A percentile compares a stretch with the other conserved stretches of the same genome.
Conservation (phyloP, 2,888 invertebrate genomes). For the Eutolmus rufibarbis region DNA sequence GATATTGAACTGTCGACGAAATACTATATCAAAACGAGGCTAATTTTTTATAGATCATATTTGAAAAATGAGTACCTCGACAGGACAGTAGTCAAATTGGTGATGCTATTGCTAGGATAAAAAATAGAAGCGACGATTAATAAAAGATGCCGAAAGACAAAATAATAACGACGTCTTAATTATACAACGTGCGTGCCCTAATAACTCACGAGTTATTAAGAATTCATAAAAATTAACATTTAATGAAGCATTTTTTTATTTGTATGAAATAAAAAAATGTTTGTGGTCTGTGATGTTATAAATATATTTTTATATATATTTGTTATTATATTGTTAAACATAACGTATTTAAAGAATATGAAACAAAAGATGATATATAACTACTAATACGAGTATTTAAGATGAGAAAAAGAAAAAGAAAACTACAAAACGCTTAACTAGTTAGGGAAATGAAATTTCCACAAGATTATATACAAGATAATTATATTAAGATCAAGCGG, state of each 20-base stretch:
- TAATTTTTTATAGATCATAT: constrained; percentile 14
- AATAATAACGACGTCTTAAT: constrained; percentile 28
- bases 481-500: constrained; percentile 22
- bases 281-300: constrained; percentile 55
- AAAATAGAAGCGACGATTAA: neutral
- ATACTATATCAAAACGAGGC: constrained; percentile 25
- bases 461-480: constrained; percentile 23
- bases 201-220: constrained; percentile 38
- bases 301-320: constrained; percentile 56
- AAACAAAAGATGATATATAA: constrained; percentile 43
- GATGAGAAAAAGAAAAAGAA: constrained; percentile 46
- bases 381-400: constrained; percentile 43
- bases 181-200: constrained; percentile 40
- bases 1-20: neutral
- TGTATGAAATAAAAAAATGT: constrained; percentile 50
- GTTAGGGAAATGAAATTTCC: constrained; percentile 38
- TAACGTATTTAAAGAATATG: constrained; percentile 47
- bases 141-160: neutral
- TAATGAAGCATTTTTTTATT: constrained; percentile 42
- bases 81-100: neutral
- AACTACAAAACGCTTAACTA: constrained; percentile 48
- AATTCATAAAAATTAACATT: constrained; percentile 44
- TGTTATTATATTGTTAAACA: constrained; percentile 54
- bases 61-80: neutral
- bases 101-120: neutral